Evolutionary conservation across 2,797 vertebrate genomes (phyloP).

Genomic region (Coluber constrictor): DNA sequence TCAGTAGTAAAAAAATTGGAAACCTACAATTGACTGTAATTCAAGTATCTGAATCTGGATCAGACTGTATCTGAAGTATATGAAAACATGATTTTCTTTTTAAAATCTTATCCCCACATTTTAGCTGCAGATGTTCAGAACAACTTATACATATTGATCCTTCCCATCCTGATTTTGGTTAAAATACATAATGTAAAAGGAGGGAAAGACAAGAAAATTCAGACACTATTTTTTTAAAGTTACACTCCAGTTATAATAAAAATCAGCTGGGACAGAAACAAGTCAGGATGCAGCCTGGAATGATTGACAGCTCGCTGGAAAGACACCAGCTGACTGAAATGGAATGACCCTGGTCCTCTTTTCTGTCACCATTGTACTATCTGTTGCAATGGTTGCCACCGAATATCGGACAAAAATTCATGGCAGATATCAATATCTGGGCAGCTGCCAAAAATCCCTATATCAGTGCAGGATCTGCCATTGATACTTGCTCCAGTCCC

Average conservation of each 20-base stretch:
- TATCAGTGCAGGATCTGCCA: neutral
- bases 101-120: neutral
- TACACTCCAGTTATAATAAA: neutral
- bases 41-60: too few relatives aligned
- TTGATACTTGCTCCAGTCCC: neutral
- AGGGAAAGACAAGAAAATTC: neutral
- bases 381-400: neutral
- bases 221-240: neutral
- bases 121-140: neutral
- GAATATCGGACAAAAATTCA: neutral
- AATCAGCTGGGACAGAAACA: neutral
- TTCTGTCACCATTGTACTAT: neutral
- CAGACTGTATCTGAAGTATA: neutral
- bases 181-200: neutral
- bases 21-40: too few relatives aligned
- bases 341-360: neutral
- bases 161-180: neutral
- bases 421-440: neutral
- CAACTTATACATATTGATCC: neutral
- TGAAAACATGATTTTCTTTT: neutral
- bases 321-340: neutral
- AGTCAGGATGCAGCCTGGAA: neutral
- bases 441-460: neutral
- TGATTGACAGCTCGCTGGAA: neutral
- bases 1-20: too few relatives aligned